Percentiles rank a stretch among this genome's conserved stretches.
Evolutionary conservation across 1,140 invertebrate genomes (phyloP).

Genomic region (Drosophila chauvacae): DNA sequence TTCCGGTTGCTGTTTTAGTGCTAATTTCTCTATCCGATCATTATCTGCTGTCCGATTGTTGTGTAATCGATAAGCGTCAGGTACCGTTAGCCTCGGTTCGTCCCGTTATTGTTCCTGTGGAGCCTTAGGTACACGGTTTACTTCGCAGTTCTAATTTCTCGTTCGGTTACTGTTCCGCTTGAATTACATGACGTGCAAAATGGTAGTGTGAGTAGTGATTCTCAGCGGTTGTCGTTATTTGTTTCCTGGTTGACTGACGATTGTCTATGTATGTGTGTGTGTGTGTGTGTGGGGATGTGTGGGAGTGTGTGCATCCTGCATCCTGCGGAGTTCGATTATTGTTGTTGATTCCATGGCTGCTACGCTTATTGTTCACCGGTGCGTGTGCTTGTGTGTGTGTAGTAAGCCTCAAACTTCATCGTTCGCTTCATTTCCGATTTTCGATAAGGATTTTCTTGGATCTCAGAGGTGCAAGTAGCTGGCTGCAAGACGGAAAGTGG

Average conservation of each 20-base stretch:
- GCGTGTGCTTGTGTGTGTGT: conserved; percentile 7
- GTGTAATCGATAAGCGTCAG: conserved; percentile 2
- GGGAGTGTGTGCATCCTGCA: conserved; percentile 8
- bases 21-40: conserved; percentile 10
- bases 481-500: conserved; percentile 16
- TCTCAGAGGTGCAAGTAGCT: conserved; percentile 68
- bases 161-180: conserved; percentile 17
- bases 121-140: conserved; percentile 19
- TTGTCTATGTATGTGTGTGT: neutral
- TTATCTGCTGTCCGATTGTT: neutral
- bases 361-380: conserved; percentile 40
- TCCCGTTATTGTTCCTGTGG: conserved; percentile 5
- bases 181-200: conserved; percentile 10
- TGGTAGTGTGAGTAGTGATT: neutral
- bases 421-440: conserved; percentile 17
- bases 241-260: conserved; percentile 4
- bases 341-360: conserved; percentile 23
- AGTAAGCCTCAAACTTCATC: conserved; percentile 33
- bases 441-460: conserved; percentile 41
- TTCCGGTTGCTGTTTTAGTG: conserved; percentile 21
- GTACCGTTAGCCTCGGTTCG: conserved; percentile 2
- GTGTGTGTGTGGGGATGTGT: neutral
- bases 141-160: conserved; percentile 29
- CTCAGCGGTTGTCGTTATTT: conserved; percentile 3
- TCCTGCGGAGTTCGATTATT: conserved; percentile 7